Evolutionary conservation across 2,113 vertebrate species (phyloP).

Genomic region (Isichthys henryi): DNA sequence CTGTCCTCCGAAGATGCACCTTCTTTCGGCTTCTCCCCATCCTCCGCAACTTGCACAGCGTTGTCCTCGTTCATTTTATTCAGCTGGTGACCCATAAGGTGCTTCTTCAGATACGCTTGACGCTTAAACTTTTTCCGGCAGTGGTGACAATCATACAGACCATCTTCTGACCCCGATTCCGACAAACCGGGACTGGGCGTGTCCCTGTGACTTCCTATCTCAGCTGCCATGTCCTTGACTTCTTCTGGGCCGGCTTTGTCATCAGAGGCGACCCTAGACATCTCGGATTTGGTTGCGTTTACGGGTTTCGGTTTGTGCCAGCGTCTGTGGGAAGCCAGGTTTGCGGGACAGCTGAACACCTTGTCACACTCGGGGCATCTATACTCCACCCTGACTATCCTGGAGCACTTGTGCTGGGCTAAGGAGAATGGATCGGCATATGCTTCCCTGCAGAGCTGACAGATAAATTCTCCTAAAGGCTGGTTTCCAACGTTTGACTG

Average conservation of each 20-base stretch:
- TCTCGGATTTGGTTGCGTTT: constrained; percentile 38
- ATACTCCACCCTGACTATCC: constrained; percentile 89
- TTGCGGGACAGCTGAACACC: constrained; percentile 88
- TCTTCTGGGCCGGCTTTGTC: constrained; percentile 36
- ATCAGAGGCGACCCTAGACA: constrained; percentile 32
- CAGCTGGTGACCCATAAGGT: constrained; percentile 65
- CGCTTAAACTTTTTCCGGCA: constrained; percentile 81
- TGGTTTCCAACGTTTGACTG: constrained; percentile 41
- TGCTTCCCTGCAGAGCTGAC: constrained; percentile 85
- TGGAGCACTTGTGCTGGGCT: constrained; percentile 87
- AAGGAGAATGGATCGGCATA: constrained; percentile 80
- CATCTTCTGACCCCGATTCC: constrained; percentile 71
- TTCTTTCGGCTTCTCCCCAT: constrained; percentile 35
- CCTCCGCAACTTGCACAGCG: constrained; percentile 19
- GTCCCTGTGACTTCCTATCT: constrained; percentile 68
- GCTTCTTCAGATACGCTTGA: constrained; percentile 78
- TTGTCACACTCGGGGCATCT: constrained; percentile 89
- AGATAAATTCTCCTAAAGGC: constrained; percentile 79
- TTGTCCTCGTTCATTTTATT: constrained; percentile 40
- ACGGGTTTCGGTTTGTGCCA: constrained; percentile 83
- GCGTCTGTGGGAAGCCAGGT: constrained; percentile 86
- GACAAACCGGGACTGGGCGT: constrained; percentile 71
- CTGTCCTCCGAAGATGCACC: constrained; percentile 30
- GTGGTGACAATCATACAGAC: constrained; percentile 73
- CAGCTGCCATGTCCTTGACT: constrained; percentile 31